Base-by-base conservation (phyloP, 2,113 vertebrate species). In the Atrichornis clamosus region DNA sequence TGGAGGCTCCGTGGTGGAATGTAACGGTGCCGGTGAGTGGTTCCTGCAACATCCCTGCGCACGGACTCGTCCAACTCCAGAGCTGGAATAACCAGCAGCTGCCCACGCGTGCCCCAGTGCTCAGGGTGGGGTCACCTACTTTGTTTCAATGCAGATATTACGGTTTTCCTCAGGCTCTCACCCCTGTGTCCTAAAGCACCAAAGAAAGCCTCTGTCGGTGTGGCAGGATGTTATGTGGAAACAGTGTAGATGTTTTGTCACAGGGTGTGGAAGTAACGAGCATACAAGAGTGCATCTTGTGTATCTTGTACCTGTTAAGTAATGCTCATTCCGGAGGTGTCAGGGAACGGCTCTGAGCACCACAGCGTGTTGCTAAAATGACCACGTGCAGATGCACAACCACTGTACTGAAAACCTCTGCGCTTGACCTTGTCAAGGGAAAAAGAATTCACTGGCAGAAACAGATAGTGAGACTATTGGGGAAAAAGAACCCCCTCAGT, bases 41-140 rank as follows among this genome's bases (percentile, higher is more conserved):
- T 37, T 67, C 56, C 62, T 79, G 52, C 41, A 49, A n/a, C 67
- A 26, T 26, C n/a, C 28, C 58, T 58, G 19, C 24, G 4, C 20
- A 4, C 12, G 0, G 4, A 18, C 18, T 10, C 1, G 28, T 68
- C 55, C 60, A 46, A 30, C 39, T 30, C 35, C 62, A 2, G 28
- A 37, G n/a, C 10, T 84, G 56, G 42, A 44, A 63, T 28, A 58
- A 46, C 42, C 20, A 44, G 19, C 50, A n/a, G 64, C 64, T 70
- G 41, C 64, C 41, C 41, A 4, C 0, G 1, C 3, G 2, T 47
- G n/a, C 42, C 60, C 24, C 47, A 4, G 14, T 2, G 22, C 2
- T 0, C 2, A 5, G 7, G 11, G 2, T 13, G 37, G 20, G 87
- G 70, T 41, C 24, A 13, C 4, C 0, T 0, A 2, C 13, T 27